Base-by-base conservation (phyloP, 2,888 invertebrate species). In the Phania funesta region DNA sequence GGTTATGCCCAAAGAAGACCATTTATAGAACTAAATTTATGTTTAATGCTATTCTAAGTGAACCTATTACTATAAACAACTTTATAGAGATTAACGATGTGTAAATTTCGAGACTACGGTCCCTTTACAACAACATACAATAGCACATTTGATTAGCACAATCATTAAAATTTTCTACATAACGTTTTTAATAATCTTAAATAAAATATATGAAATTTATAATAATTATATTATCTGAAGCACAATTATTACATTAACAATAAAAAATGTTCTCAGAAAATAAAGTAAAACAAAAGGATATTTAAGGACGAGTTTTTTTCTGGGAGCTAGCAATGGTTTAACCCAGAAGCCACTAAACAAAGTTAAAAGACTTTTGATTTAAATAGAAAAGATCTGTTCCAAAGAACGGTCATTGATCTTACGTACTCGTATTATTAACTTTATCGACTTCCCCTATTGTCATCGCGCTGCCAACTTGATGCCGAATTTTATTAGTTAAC, bases 331-430 rank as follows among this genome's bases (percentile, higher is more conserved):
- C 24, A 41, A 58, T 46, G 46, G 18, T 18, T 11, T 11, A 35
- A 58, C 11, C 8, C 4, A 46, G 13, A 29, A 8, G 13, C 20
- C 58, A 24, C 22, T 48, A 65, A 50, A 29, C 38, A 73, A 79
- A 73, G 71, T 73, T 71, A 50, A 73, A 73, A 65, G 60, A 73
- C 58, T 60, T 71, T 48, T 60, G 7, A n/a, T 9, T 7, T 16
- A 8, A 44, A 29, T 18, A 67, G 65, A 26, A 11, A n/a, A 50
- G 50, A 46, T 32, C 9, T 32, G 6, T 18, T 0, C 8, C 16
- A 46, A 18, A 65, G 16, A 54, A 65, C 26, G 75, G 22, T 58
- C 32, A 46, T 46, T 58, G 22, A 24, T 26, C 71, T 50, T 38
- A 3, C 3, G n/a, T n/a, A n/a, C n/a, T n/a, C n/a, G n/a, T n/a